Conservation (phyloP, 2,113 vertebrate species). For the Eira barbara region DNA sequence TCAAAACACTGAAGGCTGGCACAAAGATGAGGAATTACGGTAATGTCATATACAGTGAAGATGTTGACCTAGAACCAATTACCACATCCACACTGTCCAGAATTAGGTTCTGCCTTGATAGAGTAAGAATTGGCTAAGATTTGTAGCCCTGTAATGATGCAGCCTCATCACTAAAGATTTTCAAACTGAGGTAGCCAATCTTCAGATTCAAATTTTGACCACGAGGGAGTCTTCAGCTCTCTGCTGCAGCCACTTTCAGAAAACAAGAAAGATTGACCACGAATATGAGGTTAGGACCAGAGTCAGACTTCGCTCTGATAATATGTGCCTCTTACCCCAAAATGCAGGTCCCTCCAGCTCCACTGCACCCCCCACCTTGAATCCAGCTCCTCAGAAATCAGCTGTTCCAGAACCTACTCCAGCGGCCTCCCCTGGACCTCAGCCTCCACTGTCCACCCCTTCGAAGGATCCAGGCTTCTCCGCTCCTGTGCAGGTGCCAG, state of each 20-base stretch:
- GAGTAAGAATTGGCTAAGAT: background rate
- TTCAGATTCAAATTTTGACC: background rate
- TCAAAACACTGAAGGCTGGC: background rate
- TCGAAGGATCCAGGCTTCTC: background rate
- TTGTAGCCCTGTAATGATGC: no score
- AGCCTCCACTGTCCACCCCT: background rate
- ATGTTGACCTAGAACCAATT: background rate
- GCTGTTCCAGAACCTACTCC: background rate
- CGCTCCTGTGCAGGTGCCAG: background rate
- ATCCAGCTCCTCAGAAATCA: conserved; percentile 1
- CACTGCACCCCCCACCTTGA: background rate
- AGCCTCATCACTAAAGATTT: background rate
- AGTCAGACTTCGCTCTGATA: background rate
- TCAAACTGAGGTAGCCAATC: background rate
- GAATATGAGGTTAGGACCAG: background rate
- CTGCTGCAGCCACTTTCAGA: background rate
- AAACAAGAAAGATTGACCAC: background rate
- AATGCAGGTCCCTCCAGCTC: conserved; percentile 15
- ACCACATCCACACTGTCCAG: background rate
- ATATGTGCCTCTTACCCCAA: background rate
- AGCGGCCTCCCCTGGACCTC: background rate
- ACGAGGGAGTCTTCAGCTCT: background rate
- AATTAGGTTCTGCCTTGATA: background rate
- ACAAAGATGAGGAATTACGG: background rate
- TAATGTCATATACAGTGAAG: background rate